Evolutionary conservation across 2,113 vertebrate species (phyloP).

Genomic region (Psophia crepitans): DNA sequence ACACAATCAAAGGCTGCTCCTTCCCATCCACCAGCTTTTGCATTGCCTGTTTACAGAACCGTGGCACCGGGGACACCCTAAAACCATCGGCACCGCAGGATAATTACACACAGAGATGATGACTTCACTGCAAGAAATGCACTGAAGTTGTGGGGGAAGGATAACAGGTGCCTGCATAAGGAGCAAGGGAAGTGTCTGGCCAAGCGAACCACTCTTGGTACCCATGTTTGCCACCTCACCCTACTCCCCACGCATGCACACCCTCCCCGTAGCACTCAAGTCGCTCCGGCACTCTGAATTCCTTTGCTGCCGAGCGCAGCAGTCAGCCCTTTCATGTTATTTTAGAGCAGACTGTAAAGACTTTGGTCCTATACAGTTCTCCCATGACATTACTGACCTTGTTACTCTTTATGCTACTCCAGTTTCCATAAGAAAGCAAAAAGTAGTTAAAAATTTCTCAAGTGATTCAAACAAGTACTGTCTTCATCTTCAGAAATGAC

Average conservation of each 20-base stretch:
- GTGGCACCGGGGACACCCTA: neutral
- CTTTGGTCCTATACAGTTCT: neutral
- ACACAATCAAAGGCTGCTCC: neutral
- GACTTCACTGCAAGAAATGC: neutral
- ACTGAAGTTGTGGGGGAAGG: neutral
- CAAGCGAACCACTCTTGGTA: neutral
- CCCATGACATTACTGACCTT: neutral
- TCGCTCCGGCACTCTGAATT: slow-evolving; percentile 12
- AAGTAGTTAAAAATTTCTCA: slow-evolving; percentile 2
- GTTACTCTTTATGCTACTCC: neutral
- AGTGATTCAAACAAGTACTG: slow-evolving; percentile 32
- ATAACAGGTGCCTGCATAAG: neutral
- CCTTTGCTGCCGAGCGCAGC: neutral
- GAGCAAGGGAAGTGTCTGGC: neutral
- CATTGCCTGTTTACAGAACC: neutral
- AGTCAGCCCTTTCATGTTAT: neutral
- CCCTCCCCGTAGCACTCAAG: neutral
- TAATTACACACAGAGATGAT: neutral
- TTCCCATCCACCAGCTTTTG: neutral
- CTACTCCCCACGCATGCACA: fast-evolving
- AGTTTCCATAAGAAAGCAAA: neutral
- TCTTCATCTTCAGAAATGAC: slow-evolving; percentile 23
- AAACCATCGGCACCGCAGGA: neutral
- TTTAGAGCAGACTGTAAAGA: slow-evolving; percentile 38
- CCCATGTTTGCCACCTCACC: neutral